Evolutionary conservation across 2,113 vertebrate species (phyloP).

Genomic region (Pedetes capensis): DNA sequence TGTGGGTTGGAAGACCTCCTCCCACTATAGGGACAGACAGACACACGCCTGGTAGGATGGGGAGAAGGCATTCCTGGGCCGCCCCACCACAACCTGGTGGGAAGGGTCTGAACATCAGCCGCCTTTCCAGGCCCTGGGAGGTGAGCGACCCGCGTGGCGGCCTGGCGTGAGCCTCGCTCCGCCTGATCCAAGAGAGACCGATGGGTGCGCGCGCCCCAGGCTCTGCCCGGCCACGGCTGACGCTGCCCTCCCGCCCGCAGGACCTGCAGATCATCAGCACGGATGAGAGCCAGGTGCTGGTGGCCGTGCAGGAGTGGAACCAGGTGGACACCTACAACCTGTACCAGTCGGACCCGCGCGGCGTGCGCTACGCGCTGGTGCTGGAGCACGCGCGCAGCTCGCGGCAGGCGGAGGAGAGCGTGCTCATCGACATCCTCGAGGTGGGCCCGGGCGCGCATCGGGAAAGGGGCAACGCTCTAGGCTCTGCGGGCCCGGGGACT

Average conservation of each 20-base stretch:
- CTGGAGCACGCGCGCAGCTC: conserved; percentile 95
- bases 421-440: conserved; percentile 95
- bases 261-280: conserved; percentile 97
- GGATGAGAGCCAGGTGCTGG: conserved; percentile 94
- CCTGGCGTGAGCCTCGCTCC: too few species aligned
- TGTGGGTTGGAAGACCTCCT: not conserved
- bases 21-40: not conserved
- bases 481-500: not conserved
- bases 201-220: not conserved
- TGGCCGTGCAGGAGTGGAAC: conserved; percentile 97
- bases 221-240: not conserved
- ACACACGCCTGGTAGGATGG: not conserved
- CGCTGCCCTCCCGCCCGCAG: conserved; percentile 71
- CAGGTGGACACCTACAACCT: conserved; percentile 96
- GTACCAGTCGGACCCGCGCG: conserved; percentile 94
- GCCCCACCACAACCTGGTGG: rapidly evolving
- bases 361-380: conserved; percentile 90
- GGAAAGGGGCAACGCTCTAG: rapidly evolving
- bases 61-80: not conserved
- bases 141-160: too few species aligned
- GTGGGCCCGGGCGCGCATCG: conserved; percentile 74
- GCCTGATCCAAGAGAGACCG: too few species aligned
- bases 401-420: conserved; percentile 93
- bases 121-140: too few species aligned
- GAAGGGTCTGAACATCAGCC: rapidly evolving